Conservation (phyloP, 2,113 vertebrate species). For the Amphiprion ocellaris region DNA sequence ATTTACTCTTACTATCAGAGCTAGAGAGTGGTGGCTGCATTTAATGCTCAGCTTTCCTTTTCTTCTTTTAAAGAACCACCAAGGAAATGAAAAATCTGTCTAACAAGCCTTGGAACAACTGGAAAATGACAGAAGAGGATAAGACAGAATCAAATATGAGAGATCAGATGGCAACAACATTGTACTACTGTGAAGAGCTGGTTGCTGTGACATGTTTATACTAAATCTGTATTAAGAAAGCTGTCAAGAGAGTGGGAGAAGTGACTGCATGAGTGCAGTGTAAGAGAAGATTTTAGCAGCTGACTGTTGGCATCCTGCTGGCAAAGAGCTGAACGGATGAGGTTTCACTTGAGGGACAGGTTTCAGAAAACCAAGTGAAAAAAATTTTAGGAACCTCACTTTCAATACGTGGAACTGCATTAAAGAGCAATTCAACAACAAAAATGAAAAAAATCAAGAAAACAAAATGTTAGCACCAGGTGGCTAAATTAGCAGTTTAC, state of each 20-base stretch:
- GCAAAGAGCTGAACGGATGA: conserved; percentile 55
- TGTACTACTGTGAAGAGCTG: conserved; percentile 4
- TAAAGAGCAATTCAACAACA: not conserved
- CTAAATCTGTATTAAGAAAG: conserved; percentile 25
- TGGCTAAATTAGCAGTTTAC: not conserved
- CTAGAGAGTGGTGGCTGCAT: conserved; percentile 4
- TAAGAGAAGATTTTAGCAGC: conserved; percentile 47
- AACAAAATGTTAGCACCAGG: not conserved
- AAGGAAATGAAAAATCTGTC: conserved; percentile 6
- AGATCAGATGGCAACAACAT: conserved; percentile 9
- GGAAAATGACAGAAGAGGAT: not conserved
- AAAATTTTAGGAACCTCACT: conserved; percentile 1
- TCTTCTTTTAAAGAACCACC: conserved; percentile 4
- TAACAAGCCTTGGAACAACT: conserved; percentile 1
- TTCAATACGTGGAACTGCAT: conserved; percentile 23
- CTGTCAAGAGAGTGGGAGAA: conserved; percentile 31
- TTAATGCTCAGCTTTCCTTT: conserved; percentile 17
- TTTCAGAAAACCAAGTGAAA: conserved; percentile 44
- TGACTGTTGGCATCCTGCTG: conserved; percentile 46
- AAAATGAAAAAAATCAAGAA: not conserved
- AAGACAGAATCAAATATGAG: conserved; percentile 8
- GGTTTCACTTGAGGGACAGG: conserved; percentile 62
- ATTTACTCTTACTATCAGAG: conserved; percentile 37
- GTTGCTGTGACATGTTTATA: not conserved
- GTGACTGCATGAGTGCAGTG: conserved; percentile 12